Conservation (phyloP, 2,888 invertebrate species). For the Limenitis camilla region DNA sequence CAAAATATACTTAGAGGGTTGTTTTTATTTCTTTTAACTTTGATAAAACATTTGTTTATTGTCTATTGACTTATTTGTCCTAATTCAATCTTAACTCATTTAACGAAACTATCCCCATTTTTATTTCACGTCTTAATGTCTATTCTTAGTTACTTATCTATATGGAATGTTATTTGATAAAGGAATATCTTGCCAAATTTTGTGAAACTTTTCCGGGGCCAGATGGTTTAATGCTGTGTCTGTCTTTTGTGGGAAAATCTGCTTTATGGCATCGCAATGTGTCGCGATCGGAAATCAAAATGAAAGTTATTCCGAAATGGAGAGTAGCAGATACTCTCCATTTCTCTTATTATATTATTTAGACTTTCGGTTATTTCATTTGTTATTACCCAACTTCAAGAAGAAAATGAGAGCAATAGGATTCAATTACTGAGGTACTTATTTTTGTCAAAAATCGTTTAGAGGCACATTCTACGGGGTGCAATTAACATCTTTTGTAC, state of each 20-base stretch:
- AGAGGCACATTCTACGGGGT: too few species aligned
- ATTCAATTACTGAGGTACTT: too few species aligned
- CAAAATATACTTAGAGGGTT: too few species aligned
- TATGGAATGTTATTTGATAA: neutral
- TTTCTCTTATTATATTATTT: neutral
- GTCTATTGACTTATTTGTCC: too few species aligned
- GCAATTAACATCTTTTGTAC: too few species aligned
- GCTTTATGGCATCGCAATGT: slow-evolving; percentile 23
- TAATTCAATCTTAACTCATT: neutral
- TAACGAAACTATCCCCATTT: neutral
- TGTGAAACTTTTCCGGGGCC: slow-evolving; percentile 13
- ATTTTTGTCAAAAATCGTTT: too few species aligned
- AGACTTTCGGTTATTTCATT: neutral
- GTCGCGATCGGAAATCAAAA: slow-evolving; percentile 21
- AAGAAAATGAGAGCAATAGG: too few species aligned
- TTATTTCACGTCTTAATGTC: neutral
- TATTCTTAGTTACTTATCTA: neutral
- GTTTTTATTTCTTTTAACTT: too few species aligned
- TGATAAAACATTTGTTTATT: too few species aligned
- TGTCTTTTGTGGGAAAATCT: slow-evolving; percentile 6
- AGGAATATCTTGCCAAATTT: slow-evolving; percentile 9
- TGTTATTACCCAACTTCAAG: too few species aligned
- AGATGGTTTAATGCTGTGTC: slow-evolving; percentile 15
- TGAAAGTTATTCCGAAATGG: slow-evolving; percentile 24
- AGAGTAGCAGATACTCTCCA: too few species aligned